Base-by-base conservation (phyloP, 2,888 invertebrate species). In the Maniola hyperantus region DNA sequence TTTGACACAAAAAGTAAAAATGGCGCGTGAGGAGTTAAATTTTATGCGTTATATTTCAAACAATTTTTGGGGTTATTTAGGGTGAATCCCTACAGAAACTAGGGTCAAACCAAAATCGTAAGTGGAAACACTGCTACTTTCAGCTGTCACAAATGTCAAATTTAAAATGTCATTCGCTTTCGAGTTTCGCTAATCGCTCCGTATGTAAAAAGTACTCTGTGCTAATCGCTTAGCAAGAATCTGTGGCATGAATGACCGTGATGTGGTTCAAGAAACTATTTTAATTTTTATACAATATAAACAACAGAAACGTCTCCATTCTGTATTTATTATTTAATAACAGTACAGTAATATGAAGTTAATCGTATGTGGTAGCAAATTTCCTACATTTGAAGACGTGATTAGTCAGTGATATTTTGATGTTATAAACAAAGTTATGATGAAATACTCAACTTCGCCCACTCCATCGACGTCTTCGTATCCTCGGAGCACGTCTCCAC, bases 361-460 rank as follows among this genome's bases (percentile, higher is more conserved):
- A 50, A 50, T 26, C 57, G 20, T 18, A 57, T 34, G 34, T 10
- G 36, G 54, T 42, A 20, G 42, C n/a, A 2, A 36, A 55, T 36
- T 57, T 26, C n/a, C 18, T 11, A 57, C 1, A 6, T 15, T 4
- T 15, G 5, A 36, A 39, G 20, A 57, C 42, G 42, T 13, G 13
- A 42, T 20, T 42, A 42, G 20, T 39, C 20, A 42, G 11, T 42
- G 57, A 39, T 26, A 20, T 6, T 13, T 6, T 20, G 36, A 6
- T 48, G 59, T 48, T 34, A 11, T 15, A 18, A 18, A 59, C 33
- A 18, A 36, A 59, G n/a, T 54, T 42, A 77, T 67, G 66, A 91
- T 95, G 95, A 95, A 94, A 80, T 93, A 94, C 77, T 87, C 94
- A 0, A 94, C 94, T 54, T 95, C 95, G 6, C 94, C 95, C 11